Base-by-base conservation (phyloP, 2,888 invertebrate species). In the Plusia festucae region DNA sequence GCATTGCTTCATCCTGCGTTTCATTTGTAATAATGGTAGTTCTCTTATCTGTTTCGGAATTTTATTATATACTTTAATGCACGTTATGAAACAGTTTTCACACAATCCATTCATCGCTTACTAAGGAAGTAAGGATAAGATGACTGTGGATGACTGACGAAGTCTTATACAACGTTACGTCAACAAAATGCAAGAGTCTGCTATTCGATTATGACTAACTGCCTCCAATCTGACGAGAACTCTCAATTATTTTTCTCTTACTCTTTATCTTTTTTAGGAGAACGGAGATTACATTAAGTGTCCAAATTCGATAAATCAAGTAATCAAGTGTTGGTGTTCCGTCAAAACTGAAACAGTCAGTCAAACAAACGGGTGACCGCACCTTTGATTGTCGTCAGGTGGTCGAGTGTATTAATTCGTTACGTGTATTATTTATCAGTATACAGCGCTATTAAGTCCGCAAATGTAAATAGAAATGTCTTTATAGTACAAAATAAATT, bases 201-300 rank as follows among this genome's bases (percentile, higher is more conserved):
- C 20, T 63, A 54, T 73, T 63, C 63, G 51, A 73, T 63, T 62
- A 60, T 63, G 68, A 72, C 62, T 58, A 62, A 60, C 62, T 60
- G 58, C 27, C 4, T 40, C 16, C 40, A 44, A 55, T 49, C 44
- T 49, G 18, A 49, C 9, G 40, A n/a, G 40, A 40, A n/a, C 7
- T 49, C 46, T 20, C 20, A 20, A 49, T 49, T 18, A 18, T 49
- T 9, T 49, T 18, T 49, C 20, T 18, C 13, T 20, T 46, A 18
- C 46, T 18, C 11, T 18, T 46, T 9, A 46, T 16, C 18, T 46
- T 46, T 18, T 18, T 49, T 18, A 18, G 18, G 46, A 11, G 18
- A 49, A 20, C 46, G 18, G 18, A 49, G 18, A 49, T 49, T 49
- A 20, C 20, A 20, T 49, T 49, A 49, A 49, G 46, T 49, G 46